Conservation (phyloP, 1,140 invertebrate genomes). For the Ceratina australensis region DNA sequence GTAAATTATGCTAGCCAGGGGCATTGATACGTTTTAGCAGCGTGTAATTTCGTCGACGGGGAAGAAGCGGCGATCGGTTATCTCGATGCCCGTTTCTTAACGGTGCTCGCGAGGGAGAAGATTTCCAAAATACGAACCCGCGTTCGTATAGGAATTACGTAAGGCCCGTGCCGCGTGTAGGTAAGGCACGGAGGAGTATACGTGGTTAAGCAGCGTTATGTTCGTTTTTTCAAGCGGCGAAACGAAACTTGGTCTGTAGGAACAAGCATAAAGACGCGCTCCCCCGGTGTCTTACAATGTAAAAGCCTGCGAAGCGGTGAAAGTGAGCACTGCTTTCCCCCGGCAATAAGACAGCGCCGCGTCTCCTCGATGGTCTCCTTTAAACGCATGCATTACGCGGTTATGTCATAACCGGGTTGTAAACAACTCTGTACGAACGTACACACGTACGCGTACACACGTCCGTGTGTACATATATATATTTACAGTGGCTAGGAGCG, state of each 20-base stretch:
- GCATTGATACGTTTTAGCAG: not conserved
- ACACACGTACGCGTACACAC: too few species aligned
- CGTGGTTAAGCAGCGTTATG: conserved; percentile 18
- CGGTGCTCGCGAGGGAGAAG: conserved; percentile 11
- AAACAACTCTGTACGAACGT: not conserved
- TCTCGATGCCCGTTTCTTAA: conserved; percentile 13
- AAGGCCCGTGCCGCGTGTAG: conserved; percentile 32
- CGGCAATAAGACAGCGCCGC: conserved; percentile 61
- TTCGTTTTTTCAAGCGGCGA: conserved; percentile 28
- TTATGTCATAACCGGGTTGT: conserved; percentile 70
- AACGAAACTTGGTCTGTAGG: conserved; percentile 18
- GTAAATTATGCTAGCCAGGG: not conserved
- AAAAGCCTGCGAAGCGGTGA: conserved; percentile 69
- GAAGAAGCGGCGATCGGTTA: not conserved
- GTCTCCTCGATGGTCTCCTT: conserved; percentile 71
- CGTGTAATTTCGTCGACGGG: not conserved
- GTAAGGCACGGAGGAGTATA: too few species aligned
- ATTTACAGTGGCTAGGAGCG: not conserved
- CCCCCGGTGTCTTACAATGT: conserved; percentile 60
- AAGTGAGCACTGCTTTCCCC: conserved; percentile 75
- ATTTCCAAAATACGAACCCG: not conserved
- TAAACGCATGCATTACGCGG: conserved; percentile 72
- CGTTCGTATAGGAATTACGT: conserved; percentile 39
- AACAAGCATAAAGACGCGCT: conserved; percentile 17
- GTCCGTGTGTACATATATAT: too few species aligned